phyloP scores from a whole-genome alignment of 2,888 invertebrate genomes.

The Sturmia bella region DNA sequence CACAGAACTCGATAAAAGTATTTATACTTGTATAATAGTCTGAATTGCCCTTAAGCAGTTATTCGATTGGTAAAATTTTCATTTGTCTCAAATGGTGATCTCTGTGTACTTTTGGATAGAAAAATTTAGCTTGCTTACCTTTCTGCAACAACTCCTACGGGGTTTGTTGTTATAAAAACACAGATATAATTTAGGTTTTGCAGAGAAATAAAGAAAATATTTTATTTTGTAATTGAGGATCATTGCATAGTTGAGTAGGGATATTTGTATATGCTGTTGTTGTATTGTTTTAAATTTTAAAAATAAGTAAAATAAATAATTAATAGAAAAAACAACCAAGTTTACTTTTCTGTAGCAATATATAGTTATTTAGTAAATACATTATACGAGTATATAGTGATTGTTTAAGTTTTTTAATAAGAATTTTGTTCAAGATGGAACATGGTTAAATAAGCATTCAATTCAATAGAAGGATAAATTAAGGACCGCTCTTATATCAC shows the following conservation, averaged over 20 bases:
- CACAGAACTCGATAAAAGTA: no score
- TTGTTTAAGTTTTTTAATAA: constrained; percentile 42
- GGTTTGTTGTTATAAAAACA: constrained; percentile 32
- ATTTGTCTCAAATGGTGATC: no score
- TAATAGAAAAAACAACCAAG: constrained; percentile 53
- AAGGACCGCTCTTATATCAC: constrained; percentile 67
- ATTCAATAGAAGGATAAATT: background rate
- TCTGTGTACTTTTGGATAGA: no score
- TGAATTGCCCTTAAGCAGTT: no score
- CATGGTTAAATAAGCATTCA: background rate
- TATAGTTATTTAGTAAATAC: constrained; percentile 29
- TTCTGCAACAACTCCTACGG: background rate
- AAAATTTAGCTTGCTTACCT: no score
- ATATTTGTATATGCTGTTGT: constrained; percentile 14
- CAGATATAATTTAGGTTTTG: constrained; percentile 14
- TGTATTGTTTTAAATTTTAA: constrained; percentile 6
- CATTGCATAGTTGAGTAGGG: constrained; percentile 39
- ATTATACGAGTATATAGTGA: constrained; percentile 23
- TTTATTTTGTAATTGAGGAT: constrained; percentile 44
- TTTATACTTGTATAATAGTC: no score
- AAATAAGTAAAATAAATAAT: constrained; percentile 16
- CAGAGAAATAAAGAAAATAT: constrained; percentile 62
- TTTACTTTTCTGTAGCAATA: background rate
- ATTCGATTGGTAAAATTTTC: no score
- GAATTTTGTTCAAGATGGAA: background rate